phyloP scores from a whole-genome alignment of 1,140 invertebrate species.

The Drosophila erecta region DNA sequence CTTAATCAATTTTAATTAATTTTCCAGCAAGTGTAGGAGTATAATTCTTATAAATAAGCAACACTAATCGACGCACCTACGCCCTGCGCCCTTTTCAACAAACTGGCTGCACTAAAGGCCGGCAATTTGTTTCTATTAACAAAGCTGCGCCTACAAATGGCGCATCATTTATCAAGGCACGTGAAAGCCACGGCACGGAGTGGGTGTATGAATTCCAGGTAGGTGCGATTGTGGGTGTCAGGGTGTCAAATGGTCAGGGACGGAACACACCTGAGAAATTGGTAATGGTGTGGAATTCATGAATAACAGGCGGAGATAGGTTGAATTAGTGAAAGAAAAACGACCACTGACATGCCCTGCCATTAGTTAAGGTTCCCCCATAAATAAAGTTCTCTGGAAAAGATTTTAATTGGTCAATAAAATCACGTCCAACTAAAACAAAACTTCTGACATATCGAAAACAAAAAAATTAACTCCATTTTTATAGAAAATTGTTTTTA shows the following conservation, averaged over 20 bases:
- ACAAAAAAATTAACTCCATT: too few species aligned
- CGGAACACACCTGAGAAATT: slow-evolving; percentile 71
- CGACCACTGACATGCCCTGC: slow-evolving; percentile 29
- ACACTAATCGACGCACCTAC: slow-evolving; percentile 67
- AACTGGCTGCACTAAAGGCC: slow-evolving; percentile 35
- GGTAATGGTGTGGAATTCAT: slow-evolving; percentile 60
- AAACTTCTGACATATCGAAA: background rate
- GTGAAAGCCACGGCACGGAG: slow-evolving; percentile 34
- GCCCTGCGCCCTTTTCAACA: background rate
- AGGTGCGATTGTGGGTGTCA: slow-evolving; percentile 11
- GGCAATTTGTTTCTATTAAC: slow-evolving; percentile 83
- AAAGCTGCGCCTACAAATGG: slow-evolving; percentile 78
- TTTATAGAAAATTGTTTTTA: too few species aligned
- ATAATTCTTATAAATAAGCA: slow-evolving; percentile 80
- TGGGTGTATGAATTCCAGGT: slow-evolving; percentile 10
- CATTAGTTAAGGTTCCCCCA: slow-evolving; percentile 6
- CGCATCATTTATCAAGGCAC: slow-evolving; percentile 73
- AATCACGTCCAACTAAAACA: background rate
- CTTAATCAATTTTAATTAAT: slow-evolving; percentile 79
- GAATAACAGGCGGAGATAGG: slow-evolving; percentile 30
- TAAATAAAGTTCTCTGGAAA: background rate
- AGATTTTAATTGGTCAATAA: background rate
- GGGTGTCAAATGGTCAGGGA: slow-evolving; percentile 40
- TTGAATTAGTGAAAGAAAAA: slow-evolving; percentile 6
- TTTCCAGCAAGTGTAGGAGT: slow-evolving; percentile 39